Evolutionary conservation across 2,888 invertebrate species (phyloP).

Genomic region (Nineta flava): DNA sequence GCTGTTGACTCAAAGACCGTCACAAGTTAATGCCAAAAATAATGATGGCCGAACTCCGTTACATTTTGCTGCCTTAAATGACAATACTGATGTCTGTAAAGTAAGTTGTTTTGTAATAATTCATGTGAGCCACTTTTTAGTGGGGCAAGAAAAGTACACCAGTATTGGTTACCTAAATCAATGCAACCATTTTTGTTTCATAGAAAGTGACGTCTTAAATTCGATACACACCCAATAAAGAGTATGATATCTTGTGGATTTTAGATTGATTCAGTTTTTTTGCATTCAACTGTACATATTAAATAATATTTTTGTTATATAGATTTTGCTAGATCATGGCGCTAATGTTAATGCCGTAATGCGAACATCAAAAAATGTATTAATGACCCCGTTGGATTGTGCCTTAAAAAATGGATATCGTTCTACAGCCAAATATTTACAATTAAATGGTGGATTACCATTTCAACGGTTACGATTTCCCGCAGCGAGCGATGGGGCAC

Average conservation of each 20-base stretch:
- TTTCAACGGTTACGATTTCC: constrained; percentile 47
- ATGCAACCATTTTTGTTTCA: no score
- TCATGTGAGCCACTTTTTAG: no score
- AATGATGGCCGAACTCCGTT: constrained; percentile 85
- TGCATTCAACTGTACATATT: no score
- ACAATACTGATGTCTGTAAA: constrained; percentile 87
- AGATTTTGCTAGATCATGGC: constrained; percentile 65
- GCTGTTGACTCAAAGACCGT: constrained; percentile 69
- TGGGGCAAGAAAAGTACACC: no score
- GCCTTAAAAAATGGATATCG: constrained; percentile 74
- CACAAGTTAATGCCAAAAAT: constrained; percentile 74
- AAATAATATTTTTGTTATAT: constrained; percentile 9
- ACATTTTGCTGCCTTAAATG: constrained; percentile 87
- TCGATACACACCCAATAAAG: no score
- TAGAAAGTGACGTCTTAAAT: no score
- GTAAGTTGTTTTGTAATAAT: constrained; percentile 20
- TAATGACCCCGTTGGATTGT: constrained; percentile 83
- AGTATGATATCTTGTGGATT: no score
- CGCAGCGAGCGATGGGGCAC: constrained; percentile 25
- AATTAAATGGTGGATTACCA: constrained; percentile 77
- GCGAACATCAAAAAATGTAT: constrained; percentile 64
- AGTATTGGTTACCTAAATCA: no score
- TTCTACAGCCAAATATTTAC: constrained; percentile 83
- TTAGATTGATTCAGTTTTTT: no score
- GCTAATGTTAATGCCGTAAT: constrained; percentile 76